A percentile compares a stretch with the other conserved stretches of the same genome.
These are phyloP conservation scores for Myathropa florea DNA, from an alignment of 2,888 invertebrate genomes.

Conservation along the genomic window DNA sequence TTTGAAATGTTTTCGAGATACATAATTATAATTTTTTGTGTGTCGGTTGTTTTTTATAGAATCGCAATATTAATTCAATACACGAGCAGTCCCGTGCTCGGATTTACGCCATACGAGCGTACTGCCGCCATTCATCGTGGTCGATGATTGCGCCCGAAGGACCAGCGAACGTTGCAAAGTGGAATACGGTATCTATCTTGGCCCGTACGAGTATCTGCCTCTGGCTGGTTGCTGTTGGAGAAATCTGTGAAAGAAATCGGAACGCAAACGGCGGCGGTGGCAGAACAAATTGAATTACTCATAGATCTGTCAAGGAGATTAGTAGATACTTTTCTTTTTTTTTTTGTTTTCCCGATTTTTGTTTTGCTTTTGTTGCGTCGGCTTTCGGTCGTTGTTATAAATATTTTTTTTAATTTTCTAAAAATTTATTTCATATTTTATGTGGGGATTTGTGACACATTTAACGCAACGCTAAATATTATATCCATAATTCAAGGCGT, in stretches of 20 bases:
- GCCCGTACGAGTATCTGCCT: no score
- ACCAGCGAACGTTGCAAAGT: background rate
- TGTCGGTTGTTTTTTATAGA: background rate
- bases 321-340: background rate
- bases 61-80: slow-evolving; percentile 33
- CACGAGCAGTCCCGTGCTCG: slow-evolving; percentile 35
- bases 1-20: slow-evolving; percentile 35
- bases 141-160: slow-evolving; percentile 20
- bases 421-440: slow-evolving; percentile 30
- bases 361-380: background rate
- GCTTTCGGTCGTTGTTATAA: background rate
- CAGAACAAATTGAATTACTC: slow-evolving; percentile 24
- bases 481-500: slow-evolving; percentile 40
- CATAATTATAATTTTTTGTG: slow-evolving; percentile 15
- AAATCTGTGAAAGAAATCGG: background rate
- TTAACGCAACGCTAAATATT: slow-evolving; percentile 43
- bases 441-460: slow-evolving; percentile 36
- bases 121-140: slow-evolving; percentile 27
- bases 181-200: background rate
- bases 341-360: slow-evolving; percentile 4
- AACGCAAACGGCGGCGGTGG: background rate
- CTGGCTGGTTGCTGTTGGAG: background rate
- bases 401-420: slow-evolving; percentile 2
- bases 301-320: slow-evolving; percentile 21
- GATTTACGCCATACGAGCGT: slow-evolving; percentile 40